Evolutionary conservation across 2,888 invertebrate genomes (phyloP).

Genomic region (Tipula helvola): DNA sequence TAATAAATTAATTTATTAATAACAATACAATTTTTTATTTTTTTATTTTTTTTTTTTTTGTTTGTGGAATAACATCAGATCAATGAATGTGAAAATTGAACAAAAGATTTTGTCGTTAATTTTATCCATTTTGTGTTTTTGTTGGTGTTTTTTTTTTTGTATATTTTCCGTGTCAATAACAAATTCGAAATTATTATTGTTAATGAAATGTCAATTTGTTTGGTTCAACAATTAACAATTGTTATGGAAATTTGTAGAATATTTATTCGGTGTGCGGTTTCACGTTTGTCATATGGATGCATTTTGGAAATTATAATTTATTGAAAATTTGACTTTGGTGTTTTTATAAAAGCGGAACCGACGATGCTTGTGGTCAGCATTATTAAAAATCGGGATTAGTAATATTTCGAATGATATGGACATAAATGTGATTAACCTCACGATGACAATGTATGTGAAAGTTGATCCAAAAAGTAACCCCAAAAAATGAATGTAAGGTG

Average conservation of each 20-base stretch:
- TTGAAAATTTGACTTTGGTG: not conserved
- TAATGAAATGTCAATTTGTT: not conserved
- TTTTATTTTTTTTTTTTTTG: not conserved
- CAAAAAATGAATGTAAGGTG: too few species aligned
- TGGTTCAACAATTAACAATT: not conserved
- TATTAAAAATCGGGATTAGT: too few species aligned
- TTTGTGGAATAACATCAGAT: not conserved
- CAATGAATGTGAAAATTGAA: constrained; percentile 4
- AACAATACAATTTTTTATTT: not conserved
- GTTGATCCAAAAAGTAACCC: too few species aligned
- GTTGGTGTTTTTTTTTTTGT: not conserved
- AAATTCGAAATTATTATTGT: not conserved
- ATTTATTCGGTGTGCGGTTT: not conserved
- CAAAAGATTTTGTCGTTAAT: not conserved
- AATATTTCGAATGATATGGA: too few species aligned
- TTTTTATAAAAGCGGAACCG: not conserved
- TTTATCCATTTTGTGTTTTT: not conserved
- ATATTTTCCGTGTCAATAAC: not conserved
- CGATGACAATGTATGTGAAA: too few species aligned
- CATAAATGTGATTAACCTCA: too few species aligned
- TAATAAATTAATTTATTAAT: not conserved
- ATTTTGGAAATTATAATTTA: not conserved
- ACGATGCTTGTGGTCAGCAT: not conserved
- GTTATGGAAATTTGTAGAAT: not conserved
- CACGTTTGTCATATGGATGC: not conserved